phyloP scores from a whole-genome alignment of 2,888 invertebrate species.

The Galerucella calmariensis region DNA sequence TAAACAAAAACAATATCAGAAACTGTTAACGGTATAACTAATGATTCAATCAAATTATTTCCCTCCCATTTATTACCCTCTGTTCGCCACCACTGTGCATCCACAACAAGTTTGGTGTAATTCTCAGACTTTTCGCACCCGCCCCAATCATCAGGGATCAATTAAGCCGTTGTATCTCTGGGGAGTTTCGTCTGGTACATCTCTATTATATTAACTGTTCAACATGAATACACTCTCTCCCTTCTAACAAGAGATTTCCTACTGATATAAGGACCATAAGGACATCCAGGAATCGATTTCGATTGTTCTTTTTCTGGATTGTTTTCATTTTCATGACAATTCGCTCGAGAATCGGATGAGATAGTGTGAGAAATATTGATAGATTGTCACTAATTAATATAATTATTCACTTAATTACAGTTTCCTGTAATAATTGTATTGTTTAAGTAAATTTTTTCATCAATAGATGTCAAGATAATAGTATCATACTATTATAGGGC shows the following conservation, averaged over 20 bases:
- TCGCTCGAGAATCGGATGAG: not conserved
- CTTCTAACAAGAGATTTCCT: slow-evolving; percentile 23
- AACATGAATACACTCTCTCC: slow-evolving; percentile 32
- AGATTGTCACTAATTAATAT: not conserved
- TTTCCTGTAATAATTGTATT: too few relatives aligned
- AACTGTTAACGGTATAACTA: too few relatives aligned
- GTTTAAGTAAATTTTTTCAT: too few relatives aligned
- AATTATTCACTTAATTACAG: not conserved
- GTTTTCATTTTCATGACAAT: slow-evolving; percentile 32
- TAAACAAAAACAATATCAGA: too few relatives aligned
- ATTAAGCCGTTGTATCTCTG: slow-evolving; percentile 55
- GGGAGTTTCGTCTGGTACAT: slow-evolving; percentile 40
- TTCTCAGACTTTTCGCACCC: slow-evolving; percentile 57
- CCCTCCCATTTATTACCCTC: not conserved
- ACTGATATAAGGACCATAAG: slow-evolving; percentile 1
- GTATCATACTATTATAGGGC: too few relatives aligned
- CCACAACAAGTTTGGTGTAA: slow-evolving; percentile 9
- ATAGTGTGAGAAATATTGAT: slow-evolving; percentile 2
- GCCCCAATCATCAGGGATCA: slow-evolving; percentile 63
- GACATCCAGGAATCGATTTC: slow-evolving; percentile 22
- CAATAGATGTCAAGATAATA: too few relatives aligned
- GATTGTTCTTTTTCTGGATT: slow-evolving; percentile 26
- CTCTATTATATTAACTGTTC: slow-evolving; percentile 45
- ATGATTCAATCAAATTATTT: not conserved
- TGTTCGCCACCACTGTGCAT: slow-evolving; percentile 20